Conservation (phyloP, 2,888 invertebrate genomes). For the Heliconius aoede region DNA sequence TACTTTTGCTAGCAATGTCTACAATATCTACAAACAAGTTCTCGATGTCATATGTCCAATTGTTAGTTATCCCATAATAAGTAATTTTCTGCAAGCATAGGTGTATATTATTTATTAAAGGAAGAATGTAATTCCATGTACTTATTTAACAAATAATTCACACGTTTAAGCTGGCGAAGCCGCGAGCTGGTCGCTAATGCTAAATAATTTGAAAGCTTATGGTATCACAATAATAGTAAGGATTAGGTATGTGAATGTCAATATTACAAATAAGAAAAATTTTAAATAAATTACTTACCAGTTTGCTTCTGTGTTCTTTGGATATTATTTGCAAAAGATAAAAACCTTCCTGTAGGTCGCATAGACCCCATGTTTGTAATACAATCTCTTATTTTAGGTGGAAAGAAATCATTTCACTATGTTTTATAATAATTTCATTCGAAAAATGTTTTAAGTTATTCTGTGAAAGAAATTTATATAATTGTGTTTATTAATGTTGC, state of each 20-base stretch:
- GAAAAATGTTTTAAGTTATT: constrained; percentile 58
- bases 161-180: too few species aligned
- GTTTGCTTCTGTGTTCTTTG: constrained; percentile 80
- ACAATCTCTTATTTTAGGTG: constrained; percentile 54
- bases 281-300: constrained; percentile 34
- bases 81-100: too few species aligned
- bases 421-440: constrained; percentile 45
- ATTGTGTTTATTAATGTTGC: constrained; percentile 59
- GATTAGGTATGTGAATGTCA: constrained; percentile 58
- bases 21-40: too few species aligned
- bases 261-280: constrained; percentile 18
- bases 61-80: too few species aligned
- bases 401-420: constrained; percentile 61
- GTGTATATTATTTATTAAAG: too few species aligned
- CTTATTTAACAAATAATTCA: too few species aligned
- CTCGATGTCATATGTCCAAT: too few species aligned
- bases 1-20: too few species aligned
- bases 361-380: constrained; percentile 83
- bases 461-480: constrained; percentile 63
- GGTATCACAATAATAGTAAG: constrained; percentile 51
- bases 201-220: constrained; percentile 1
- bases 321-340: constrained; percentile 85
- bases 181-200: too few species aligned
- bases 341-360: constrained; percentile 85
- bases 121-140: too few species aligned